Conservation (phyloP, 2,797 vertebrate species). For the Decapterus maruadsi region DNA sequence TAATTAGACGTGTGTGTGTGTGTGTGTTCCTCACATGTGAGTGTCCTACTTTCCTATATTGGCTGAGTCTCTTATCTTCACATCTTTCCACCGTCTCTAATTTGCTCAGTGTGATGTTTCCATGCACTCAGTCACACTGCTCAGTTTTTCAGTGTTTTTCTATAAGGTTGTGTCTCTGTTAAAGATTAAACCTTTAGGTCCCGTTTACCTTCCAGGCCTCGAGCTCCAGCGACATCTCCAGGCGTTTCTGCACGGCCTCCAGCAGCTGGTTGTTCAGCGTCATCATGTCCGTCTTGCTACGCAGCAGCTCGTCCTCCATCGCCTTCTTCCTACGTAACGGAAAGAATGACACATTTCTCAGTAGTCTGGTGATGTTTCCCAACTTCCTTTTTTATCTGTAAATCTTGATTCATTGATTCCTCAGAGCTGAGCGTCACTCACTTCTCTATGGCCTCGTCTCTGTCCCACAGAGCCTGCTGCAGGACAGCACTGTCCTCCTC, state of each 20-base stretch:
- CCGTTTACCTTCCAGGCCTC: conserved; percentile 89
- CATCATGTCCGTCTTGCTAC: conserved; percentile 85
- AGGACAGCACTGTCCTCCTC: conserved; percentile 75
- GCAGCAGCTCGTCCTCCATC: conserved; percentile 88
- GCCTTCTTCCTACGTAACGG: conserved; percentile 84
- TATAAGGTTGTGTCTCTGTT: neutral
- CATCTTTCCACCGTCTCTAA: neutral
- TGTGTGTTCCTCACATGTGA: neutral
- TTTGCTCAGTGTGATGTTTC: neutral
- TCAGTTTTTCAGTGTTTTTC: neutral
- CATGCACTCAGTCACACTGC: neutral
- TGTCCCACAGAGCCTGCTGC: conserved; percentile 85
- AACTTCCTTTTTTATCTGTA: conserved; percentile 11
- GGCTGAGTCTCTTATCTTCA: conserved; percentile 5
- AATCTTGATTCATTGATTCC: conserved; percentile 32
- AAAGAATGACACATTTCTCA: conserved; percentile 42
- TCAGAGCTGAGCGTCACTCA: conserved; percentile 68
- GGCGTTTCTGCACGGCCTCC: conserved; percentile 87
- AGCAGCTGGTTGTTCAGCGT: conserved; percentile 89
- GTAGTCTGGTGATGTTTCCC: conserved; percentile 21
- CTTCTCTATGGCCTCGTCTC: conserved; percentile 91
- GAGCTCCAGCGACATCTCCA: conserved; percentile 88
- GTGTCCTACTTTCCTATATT: conserved; percentile 34
- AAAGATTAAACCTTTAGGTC: conserved; percentile 9
- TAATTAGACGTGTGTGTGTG: conserved; percentile 16